Base-by-base conservation (phyloP, 1,140 invertebrate species). In the Leptinotarsa texana region DNA sequence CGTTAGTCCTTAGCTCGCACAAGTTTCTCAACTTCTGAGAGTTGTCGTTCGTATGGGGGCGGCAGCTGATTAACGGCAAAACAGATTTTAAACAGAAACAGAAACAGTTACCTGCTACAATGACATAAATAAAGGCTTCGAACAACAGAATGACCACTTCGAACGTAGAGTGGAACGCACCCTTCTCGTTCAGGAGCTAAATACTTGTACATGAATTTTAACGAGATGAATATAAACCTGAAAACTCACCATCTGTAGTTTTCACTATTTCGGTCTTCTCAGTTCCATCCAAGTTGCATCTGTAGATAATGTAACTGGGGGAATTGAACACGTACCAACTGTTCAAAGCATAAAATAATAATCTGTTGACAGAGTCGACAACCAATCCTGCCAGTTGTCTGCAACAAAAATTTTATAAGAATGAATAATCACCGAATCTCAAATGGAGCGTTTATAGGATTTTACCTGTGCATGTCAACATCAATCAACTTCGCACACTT, bases 211-310 rank as follows among this genome's bases (percentile, higher is more conserved):
- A 33, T 33, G 8, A 8, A 33, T 11, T 33, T 33, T 3, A 0
- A 33, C 6, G 2, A 33, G 33, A 33, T 33, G 8, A 33, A 33
- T 33, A 33, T 33, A 33, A 33, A 33, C 33, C 33, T 33, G 13
- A 57, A 57, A 65, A 21, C 69, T 69, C 48, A 71, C 81, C 81
- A 13, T 65, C 51, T 47, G 81, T 69, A 2, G 82, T 82, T 68
- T 82, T 81, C 8, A 85, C 62, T 17, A 89, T 6, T 68, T 86
- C 75, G 21, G 85, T 83, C 5, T 72, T 74, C 6, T 88, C 86
- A 4, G 83, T 86, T n/a, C 94, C 94, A 82, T 93, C 92, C 84
- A 94, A 86, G 33, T 87, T 85, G 0, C 89, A 84, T 57, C 88
- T 85, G 80, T 91, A 89, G 71, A 95, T 90, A 4, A 84, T 80